These are phyloP conservation scores for Brachionus angularis DNA, from an alignment of 1,140 invertebrate genomes.

Conservation along the genomic window DNA sequence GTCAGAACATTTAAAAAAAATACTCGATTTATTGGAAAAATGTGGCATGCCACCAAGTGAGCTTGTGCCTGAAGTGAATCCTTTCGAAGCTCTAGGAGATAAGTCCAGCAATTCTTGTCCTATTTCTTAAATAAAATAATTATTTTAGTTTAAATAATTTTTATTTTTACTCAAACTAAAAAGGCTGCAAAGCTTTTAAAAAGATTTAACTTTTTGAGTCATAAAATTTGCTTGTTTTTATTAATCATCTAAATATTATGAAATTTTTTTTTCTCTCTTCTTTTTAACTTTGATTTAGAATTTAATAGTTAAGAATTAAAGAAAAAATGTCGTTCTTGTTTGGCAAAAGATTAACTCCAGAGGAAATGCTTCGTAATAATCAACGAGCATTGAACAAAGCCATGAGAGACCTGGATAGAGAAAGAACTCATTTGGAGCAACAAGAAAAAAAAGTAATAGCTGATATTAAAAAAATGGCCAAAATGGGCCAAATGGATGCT, in stretches of 20 bases:
- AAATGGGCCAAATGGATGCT: slow-evolving; percentile 98
- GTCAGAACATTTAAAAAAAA: slow-evolving; percentile 11
- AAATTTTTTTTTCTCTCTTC: no score
- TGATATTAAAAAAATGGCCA: slow-evolving; percentile 98
- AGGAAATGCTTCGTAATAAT: slow-evolving; percentile 96
- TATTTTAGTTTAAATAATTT: no score
- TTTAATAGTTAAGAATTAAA: no score
- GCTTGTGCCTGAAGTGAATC: slow-evolving; percentile 35
- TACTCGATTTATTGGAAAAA: slow-evolving; percentile 39
- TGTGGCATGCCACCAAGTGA: slow-evolving; percentile 37
- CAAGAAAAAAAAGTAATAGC: slow-evolving; percentile 97
- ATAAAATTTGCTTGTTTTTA: no score
- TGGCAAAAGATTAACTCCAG: slow-evolving; percentile 88
- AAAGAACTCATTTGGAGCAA: slow-evolving; percentile 90
- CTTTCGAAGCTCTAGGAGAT: slow-evolving; percentile 26
- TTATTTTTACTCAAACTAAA: no score
- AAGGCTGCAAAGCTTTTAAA: no score
- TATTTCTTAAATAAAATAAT: no score
- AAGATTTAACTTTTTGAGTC: no score
- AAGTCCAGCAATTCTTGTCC: no score
- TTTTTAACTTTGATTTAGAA: no score
- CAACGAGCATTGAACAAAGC: slow-evolving; percentile 97
- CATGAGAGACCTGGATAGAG: slow-evolving; percentile 91
- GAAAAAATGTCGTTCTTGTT: slow-evolving; percentile 66
- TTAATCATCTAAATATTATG: no score